These are phyloP conservation scores for Teleogryllus occipitalis DNA, from an alignment of 1,140 invertebrate genomes.

Conservation along the genomic window DNA sequence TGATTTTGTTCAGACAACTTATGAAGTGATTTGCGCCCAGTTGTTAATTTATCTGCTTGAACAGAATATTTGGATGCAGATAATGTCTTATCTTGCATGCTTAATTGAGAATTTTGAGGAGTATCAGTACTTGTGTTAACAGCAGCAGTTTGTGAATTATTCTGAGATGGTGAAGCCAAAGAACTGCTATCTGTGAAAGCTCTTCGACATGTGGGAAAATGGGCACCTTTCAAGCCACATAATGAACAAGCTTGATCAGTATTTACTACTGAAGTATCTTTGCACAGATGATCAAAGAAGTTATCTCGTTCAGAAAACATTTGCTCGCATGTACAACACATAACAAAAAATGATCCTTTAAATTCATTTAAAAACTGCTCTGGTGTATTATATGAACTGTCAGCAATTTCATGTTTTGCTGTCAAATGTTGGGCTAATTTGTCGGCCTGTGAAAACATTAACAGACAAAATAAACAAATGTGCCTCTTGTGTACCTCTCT, in stretches of 20 bases:
- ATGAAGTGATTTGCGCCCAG: neutral
- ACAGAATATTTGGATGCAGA: neutral
- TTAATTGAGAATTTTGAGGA: constrained; percentile 3
- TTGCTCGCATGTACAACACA: constrained; percentile 69
- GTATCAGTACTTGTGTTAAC: neutral
- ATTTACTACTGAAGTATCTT: constrained; percentile 7
- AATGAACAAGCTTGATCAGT: constrained; percentile 32
- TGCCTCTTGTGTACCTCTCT: constrained; percentile 64
- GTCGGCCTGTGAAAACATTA: constrained; percentile 68
- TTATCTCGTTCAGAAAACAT: constrained; percentile 61
- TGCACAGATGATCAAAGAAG: constrained; percentile 62
- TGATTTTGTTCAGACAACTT: constrained; percentile 6
- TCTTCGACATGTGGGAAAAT: constrained; percentile 33
- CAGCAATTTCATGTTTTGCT: constrained; percentile 62
- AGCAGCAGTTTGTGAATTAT: constrained; percentile 29
- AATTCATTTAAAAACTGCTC: constrained; percentile 55
- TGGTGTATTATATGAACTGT: constrained; percentile 49
- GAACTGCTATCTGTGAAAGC: constrained; percentile 9
- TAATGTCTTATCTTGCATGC: neutral
- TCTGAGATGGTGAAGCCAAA: neutral
- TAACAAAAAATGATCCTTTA: constrained; percentile 58
- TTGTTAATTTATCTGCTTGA: neutral
- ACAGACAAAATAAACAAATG: constrained; percentile 69
- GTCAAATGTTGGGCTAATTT: constrained; percentile 63
- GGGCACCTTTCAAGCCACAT: constrained; percentile 32